These are phyloP conservation scores for Micromys minutus DNA, from an alignment of 2,113 vertebrate species.

Conservation along the genomic window DNA sequence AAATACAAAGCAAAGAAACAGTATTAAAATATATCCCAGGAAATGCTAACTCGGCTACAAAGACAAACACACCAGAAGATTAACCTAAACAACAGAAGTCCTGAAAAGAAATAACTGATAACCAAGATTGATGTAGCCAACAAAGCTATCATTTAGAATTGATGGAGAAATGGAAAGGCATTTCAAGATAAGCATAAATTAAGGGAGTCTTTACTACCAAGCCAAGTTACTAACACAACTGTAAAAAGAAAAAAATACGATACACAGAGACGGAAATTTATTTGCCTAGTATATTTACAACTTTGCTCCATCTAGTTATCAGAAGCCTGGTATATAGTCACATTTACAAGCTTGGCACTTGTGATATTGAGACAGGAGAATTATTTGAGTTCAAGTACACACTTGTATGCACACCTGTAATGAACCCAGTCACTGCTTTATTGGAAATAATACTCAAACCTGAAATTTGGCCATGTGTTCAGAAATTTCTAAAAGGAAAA, in stretches of 20 bases:
- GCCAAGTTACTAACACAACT: not conserved
- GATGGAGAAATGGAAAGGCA: not conserved
- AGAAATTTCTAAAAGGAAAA: conserved; percentile 24
- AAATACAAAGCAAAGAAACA: not conserved
- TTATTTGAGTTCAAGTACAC: not conserved
- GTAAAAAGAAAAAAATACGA: not conserved
- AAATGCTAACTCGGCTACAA: not conserved
- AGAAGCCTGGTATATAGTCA: not conserved
- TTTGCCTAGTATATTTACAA: not conserved
- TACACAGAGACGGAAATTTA: not conserved
- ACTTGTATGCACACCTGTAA: not conserved
- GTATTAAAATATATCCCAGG: not conserved
- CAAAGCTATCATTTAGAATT: not conserved
- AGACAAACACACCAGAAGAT: not conserved
- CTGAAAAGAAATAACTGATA: not conserved
- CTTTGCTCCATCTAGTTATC: not conserved
- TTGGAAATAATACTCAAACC: conserved; percentile 30
- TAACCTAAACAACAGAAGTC: not conserved
- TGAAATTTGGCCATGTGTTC: conserved; percentile 44
- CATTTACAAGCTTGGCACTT: not conserved
- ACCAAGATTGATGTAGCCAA: not conserved
- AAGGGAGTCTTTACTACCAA: too few species aligned
- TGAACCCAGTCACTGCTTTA: not conserved
- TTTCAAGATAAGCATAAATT: not conserved
- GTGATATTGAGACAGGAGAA: not conserved